Evolutionary conservation across 2,888 invertebrate species (phyloP).

Genomic region (Eupithecia vulgata): DNA sequence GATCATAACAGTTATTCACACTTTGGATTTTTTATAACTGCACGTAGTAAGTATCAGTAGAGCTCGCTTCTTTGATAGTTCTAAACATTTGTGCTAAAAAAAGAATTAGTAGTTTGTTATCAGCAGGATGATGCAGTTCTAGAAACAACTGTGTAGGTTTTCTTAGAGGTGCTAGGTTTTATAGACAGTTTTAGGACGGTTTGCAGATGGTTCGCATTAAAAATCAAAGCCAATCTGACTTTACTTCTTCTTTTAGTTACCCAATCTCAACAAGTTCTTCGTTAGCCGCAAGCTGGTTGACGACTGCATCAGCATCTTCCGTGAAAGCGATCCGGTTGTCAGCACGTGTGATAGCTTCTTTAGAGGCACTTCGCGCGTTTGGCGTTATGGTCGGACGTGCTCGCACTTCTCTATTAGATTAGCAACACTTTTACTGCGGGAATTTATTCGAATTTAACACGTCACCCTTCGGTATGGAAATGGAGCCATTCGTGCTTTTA

Average conservation of each 20-base stretch:
- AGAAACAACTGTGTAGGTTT: too few relatives aligned
- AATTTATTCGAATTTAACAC: conserved; percentile 61
- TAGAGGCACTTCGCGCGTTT: conserved; percentile 48
- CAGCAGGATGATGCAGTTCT: too few relatives aligned
- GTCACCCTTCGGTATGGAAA: conserved; percentile 49
- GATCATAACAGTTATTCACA: not conserved
- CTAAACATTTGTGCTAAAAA: not conserved
- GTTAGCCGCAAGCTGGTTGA: not conserved
- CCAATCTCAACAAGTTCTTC: conserved; percentile 36
- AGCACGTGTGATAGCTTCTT: conserved; percentile 20
- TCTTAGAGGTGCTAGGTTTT: too few relatives aligned
- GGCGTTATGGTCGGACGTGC: conserved; percentile 72
- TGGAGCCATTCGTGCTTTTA: conserved; percentile 44
- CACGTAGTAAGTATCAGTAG: not conserved
- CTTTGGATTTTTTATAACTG: not conserved
- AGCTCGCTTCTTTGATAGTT: not conserved
- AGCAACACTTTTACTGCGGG: conserved; percentile 60
- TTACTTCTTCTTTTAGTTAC: conserved; percentile 2
- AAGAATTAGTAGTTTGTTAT: too few relatives aligned
- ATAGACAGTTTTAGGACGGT: not conserved
- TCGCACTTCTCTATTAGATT: conserved; percentile 63
- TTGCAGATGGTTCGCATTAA: not conserved
- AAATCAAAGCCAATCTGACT: not conserved
- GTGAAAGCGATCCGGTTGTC: conserved; percentile 4
- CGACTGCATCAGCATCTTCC: conserved; percentile 6